Evolutionary conservation across 2,888 invertebrate species (phyloP), one percentile per base, ranked within the genome.

Genomic region (Crossocerus cetratus): DNA sequence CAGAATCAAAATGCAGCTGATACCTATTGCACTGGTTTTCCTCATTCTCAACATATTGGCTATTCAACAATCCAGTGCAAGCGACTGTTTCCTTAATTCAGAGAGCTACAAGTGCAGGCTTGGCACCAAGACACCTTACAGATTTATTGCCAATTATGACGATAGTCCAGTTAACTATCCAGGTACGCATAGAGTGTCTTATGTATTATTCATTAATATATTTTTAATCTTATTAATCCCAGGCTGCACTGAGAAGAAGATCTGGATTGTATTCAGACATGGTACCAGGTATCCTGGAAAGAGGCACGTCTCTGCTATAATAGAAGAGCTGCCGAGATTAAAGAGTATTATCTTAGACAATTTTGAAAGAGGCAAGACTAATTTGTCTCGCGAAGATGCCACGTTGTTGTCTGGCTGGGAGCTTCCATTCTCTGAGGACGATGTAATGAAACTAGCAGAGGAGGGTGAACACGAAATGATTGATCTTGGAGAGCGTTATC

Each of bases 401-500:
- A 82, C 89, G 54, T 84, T 86, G 49, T 87, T 96, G 44, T 87
- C 91, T 69, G 89, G 92, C 22, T 96, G 96, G 96, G 69, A 62
- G 18, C 89, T 91, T 62, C 88, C 90, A 61, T 87, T 94, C 14
- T 89, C 92, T 32, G 80, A 89, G 11, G 90, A 92, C 0, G 91
- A 94, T 72, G 92, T 93, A 56, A 95, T 94, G 86, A 91, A 90
- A 77, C 89, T 97, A 56, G 92, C 94, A 0, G 90, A 91, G n/a
- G 96, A 96, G 88, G 96, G 96, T 0, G 93, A 94, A 86, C 93
- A 94, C 86, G 96, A 97, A 90, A 93, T 96, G 91, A 89, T 94
- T 42, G 91, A 93, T 63, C 90, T 96, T 21, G 96, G 94, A 14
- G 94, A 94, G 86, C 92, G 96, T 83, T 94, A 94, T 92, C 94